Conservation (phyloP, 2,113 vertebrate species). For the Lanius collurio region DNA sequence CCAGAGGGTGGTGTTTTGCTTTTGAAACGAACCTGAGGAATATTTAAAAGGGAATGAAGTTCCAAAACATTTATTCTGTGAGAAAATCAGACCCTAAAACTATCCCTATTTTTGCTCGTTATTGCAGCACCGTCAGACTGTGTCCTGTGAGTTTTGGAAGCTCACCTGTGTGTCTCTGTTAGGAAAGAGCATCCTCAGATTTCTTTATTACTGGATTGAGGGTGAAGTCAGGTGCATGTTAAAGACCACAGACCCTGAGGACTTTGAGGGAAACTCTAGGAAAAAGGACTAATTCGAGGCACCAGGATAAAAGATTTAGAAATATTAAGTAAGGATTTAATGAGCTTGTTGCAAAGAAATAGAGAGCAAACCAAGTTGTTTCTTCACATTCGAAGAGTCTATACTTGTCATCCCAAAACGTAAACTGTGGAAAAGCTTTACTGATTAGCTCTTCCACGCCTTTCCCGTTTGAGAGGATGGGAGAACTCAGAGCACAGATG, state of each 20-base stretch:
- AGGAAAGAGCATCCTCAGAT: neutral
- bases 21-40: neutral
- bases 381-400: neutral
- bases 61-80: neutral
- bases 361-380: neutral
- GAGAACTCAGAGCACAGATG: rapidly evolving
- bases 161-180: neutral
- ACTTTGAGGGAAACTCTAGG: neutral
- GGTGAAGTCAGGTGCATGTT: neutral
- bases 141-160: neutral
- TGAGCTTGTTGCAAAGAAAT: neutral
- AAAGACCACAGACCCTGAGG: neutral
- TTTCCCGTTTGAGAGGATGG: neutral
- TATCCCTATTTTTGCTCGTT: rapidly evolving
- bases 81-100: neutral
- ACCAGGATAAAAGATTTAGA: neutral
- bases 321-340: neutral
- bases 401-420: neutral
- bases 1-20: neutral
- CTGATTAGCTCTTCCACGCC: neutral
- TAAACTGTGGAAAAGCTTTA: neutral
- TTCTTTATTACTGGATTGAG: neutral
- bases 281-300: neutral
- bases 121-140: neutral
- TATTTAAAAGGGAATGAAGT: neutral